These are phyloP conservation scores for Pollenia griseotomentosa DNA, from an alignment of 2,888 invertebrate species.

Conservation along the genomic window DNA sequence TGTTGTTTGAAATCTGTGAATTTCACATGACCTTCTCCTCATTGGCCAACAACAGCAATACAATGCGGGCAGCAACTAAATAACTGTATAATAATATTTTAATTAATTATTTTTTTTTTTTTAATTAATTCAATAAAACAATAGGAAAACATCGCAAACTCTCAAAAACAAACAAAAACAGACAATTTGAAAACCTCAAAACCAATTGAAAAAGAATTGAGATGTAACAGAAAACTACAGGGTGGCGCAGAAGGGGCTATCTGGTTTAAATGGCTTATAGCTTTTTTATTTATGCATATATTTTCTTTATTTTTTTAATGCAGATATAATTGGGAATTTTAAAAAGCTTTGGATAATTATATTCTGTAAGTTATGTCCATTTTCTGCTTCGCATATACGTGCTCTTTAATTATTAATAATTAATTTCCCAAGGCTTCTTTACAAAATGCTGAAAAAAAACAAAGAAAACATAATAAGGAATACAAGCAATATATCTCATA, in stretches of 20 bases:
- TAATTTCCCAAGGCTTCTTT: too few relatives aligned
- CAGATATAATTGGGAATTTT: too few relatives aligned
- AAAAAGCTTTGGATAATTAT: too few relatives aligned
- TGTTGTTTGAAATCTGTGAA: constrained; percentile 50
- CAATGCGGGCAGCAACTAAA: not conserved
- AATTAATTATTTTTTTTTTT: not conserved
- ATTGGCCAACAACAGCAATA: constrained; percentile 12
- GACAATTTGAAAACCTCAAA: constrained; percentile 7
- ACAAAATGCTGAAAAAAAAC: too few relatives aligned
- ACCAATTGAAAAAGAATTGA: constrained; percentile 4
- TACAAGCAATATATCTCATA: too few relatives aligned
- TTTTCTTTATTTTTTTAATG: not conserved
- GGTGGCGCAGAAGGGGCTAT: not conserved
- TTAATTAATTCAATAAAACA: constrained; percentile 27
- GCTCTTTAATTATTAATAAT: too few relatives aligned
- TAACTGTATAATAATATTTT: constrained; percentile 41
- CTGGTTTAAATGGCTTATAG: constrained; percentile 1
- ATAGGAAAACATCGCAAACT: not conserved
- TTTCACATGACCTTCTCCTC: constrained; percentile 68
- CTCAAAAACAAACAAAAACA: not conserved
- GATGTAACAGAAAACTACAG: not conserved
- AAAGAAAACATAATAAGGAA: too few relatives aligned
- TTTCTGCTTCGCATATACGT: too few relatives aligned
- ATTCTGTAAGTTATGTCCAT: too few relatives aligned
- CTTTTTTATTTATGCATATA: not conserved